Base-by-base conservation (phyloP, 35 echinoderm and acorn worm genomes). In the Lytechinus pictus region DNA sequence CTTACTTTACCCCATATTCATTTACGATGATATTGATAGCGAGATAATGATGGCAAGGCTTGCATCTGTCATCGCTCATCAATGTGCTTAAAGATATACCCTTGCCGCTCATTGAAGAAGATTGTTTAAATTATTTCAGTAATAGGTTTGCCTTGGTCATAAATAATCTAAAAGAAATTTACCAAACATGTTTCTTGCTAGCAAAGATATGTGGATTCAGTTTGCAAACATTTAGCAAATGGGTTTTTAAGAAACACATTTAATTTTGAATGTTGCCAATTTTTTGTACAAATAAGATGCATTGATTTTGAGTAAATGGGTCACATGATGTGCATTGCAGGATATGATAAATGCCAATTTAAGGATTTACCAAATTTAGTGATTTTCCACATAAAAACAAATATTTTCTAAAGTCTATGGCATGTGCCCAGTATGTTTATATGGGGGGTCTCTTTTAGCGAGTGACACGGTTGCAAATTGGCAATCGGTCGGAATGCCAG, bases 401-500 rank as follows among this genome's bases (percentile, higher is more conserved):
- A 44, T 44, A 2, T 79, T 19, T 79, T 79, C 21, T 7, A n/a
- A 24, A 79, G 13, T 9, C 56, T 0, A 58, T 58, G 13, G 56
- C 56, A 58, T 58, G 56, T 58, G 56, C 13, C 56, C 9, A 2
- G 0, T 9, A 0, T 58, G 13, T 58, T 58, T 58, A 8, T 9
- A 88, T 6, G 86, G 33, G 86, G 27, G 88, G 9, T 89, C 16
- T 5, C 29, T 90, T 90, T 90, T 51, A 52, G 28, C 29, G 28
- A 52, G 88, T 54, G 88, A 90, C 52, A 54, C 13, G 1, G 14
- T 12, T 44, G 33, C 88, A 90, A 90, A 90, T 90, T 90, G 88
- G 88, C 88, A 90, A 54, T 54, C 9, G 88, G 52, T 10, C 12
- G 88, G 88, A 90, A 90, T 90, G 88, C 52, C 52, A 90, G 88